Percentiles rank a stretch among this genome's conserved stretches.
Conservation (phyloP, 2,797 vertebrate genomes). For the Limosa lapponica region DNA sequence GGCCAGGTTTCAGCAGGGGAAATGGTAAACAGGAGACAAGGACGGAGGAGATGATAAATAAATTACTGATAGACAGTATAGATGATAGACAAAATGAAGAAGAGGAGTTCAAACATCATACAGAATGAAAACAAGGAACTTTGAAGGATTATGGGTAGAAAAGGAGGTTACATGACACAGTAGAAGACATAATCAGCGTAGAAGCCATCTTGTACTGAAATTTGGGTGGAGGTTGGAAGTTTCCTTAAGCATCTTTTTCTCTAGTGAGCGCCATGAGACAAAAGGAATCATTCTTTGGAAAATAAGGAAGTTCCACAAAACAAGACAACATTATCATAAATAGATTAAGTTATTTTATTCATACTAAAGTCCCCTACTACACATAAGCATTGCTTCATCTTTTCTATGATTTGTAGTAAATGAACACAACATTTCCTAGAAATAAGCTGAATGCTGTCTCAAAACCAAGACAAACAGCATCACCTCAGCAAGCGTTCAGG, state of each 20-base stretch:
- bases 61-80: background rate
- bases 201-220: background rate
- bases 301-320: background rate
- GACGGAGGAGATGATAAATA: background rate
- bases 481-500: background rate
- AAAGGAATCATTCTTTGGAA: background rate
- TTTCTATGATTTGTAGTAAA: background rate
- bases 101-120: background rate
- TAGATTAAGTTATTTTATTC: background rate
- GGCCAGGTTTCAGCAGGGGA: background rate
- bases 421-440: slow-evolving; percentile 1
- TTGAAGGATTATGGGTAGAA: background rate
- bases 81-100: background rate
- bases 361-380: background rate
- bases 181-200: background rate
- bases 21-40: background rate
- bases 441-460: background rate
- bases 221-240: background rate
- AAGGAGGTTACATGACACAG: background rate
- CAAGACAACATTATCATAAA: background rate
- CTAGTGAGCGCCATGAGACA: background rate
- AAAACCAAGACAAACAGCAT: slow-evolving; percentile 1
- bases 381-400: background rate
- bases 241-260: background rate
- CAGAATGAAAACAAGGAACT: background rate